Conservation (phyloP, 2,797 vertebrate genomes). For the Fundulus diaphanus region DNA sequence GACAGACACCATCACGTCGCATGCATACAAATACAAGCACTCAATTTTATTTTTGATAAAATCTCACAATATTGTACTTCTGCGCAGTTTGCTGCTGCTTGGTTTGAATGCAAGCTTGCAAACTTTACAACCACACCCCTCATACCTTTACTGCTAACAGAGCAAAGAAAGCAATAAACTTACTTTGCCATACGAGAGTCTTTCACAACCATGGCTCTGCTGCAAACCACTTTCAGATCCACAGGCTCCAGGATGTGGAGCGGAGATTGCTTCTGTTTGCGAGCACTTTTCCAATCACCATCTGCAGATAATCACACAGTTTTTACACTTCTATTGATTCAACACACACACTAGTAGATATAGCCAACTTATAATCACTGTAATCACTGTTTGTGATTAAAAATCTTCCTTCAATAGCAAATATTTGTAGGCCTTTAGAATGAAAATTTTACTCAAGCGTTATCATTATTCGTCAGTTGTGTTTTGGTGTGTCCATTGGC, state of each 20-base stretch:
- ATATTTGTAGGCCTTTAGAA: background rate
- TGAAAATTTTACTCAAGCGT: background rate
- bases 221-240: constrained; percentile 91
- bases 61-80: background rate
- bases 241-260: constrained; percentile 94
- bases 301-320: constrained; percentile 71
- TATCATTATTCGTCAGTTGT: too few species aligned
- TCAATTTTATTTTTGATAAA: background rate
- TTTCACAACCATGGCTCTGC: constrained; percentile 93
- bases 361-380: background rate
- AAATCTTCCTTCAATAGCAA: background rate
- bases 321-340: constrained; percentile 19
- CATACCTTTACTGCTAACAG: background rate
- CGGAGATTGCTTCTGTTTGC: constrained; percentile 85
- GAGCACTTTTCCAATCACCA: constrained; percentile 92
- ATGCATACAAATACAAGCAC: background rate
- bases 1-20: background rate
- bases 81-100: background rate
- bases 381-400: background rate
- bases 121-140: background rate
- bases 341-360: constrained; percentile 4
- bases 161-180: constrained; percentile 27
- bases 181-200: constrained; percentile 97
- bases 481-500: too few species aligned
- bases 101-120: background rate